Conservation (phyloP, 2,888 invertebrate genomes). For the Drosophila neutralis region DNA sequence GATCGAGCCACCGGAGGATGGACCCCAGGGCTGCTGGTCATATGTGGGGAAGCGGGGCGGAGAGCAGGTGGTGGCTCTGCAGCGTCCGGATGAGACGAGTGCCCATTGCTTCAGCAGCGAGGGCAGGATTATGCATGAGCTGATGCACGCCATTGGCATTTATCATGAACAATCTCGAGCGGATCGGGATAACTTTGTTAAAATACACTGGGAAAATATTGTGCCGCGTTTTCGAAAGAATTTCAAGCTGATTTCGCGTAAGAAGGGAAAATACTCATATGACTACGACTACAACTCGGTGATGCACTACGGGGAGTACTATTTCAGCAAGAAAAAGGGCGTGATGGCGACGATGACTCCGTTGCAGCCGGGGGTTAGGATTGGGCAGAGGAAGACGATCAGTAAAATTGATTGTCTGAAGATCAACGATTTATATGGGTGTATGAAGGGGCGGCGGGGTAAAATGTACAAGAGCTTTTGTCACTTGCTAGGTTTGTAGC, state of each 20-base stretch:
- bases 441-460: constrained; percentile 83
- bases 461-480: constrained; percentile 83
- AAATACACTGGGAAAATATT: constrained; percentile 88
- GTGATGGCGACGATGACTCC: constrained; percentile 87
- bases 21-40: constrained; percentile 90
- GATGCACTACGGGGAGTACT: constrained; percentile 91
- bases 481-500: constrained; percentile 79
- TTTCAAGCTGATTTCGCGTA: constrained; percentile 88
- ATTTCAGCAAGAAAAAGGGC: constrained; percentile 87
- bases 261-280: constrained; percentile 88
- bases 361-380: constrained; percentile 86
- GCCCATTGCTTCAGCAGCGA: constrained; percentile 88
- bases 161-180: constrained; percentile 92
- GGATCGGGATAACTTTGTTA: constrained; percentile 88
- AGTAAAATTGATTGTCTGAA: constrained; percentile 89
- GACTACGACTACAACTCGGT: constrained; percentile 92
- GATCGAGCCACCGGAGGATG: constrained; percentile 88
- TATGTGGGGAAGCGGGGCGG: constrained; percentile 91
- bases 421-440: constrained; percentile 89
- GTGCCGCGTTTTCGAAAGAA: constrained; percentile 87
- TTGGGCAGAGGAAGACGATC: constrained; percentile 88
- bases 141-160: constrained; percentile 92
- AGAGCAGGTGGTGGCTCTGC: constrained; percentile 89
- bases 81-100: constrained; percentile 87
- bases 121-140: constrained; percentile 91